Conservation (phyloP, 2,888 invertebrate genomes). For the Cremastobaeus sp. region DNA sequence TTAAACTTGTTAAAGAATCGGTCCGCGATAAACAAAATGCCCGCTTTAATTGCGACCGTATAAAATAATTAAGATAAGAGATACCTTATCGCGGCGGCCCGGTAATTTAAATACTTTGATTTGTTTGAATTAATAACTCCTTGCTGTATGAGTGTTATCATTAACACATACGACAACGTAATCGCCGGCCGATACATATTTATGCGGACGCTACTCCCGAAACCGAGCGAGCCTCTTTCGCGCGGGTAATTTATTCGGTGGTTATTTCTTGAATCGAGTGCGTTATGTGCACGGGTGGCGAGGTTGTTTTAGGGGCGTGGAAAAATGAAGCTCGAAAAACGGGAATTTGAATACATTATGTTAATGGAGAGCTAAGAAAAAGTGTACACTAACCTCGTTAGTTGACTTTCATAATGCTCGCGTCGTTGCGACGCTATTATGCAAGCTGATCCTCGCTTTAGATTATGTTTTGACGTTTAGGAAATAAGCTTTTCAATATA, state of each 20-base stretch:
- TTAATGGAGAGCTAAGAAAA: conserved; percentile 3
- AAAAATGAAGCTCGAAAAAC: conserved; percentile 15
- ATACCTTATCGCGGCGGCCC: conserved; percentile 33
- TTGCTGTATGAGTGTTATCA: conserved; percentile 50
- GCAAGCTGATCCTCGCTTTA: conserved; percentile 33
- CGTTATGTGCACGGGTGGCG: conserved; percentile 2
- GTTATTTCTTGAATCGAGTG: conserved; percentile 39
- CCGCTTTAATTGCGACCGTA: conserved; percentile 53
- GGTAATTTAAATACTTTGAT: conserved; percentile 54
- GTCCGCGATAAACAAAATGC: conserved; percentile 51
- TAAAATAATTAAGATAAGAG: conserved; percentile 61
- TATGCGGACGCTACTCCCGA: conserved; percentile 29
- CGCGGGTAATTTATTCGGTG: conserved; percentile 42
- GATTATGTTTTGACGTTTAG: conserved; percentile 55
- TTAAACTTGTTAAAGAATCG: conserved; percentile 51
- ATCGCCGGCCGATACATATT: conserved; percentile 47
- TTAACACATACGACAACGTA: conserved; percentile 49
- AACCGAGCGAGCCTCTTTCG: conserved; percentile 18
- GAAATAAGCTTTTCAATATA: conserved; percentile 59
- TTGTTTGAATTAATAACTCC: conserved; percentile 58
- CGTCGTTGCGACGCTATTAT: conserved; percentile 2
- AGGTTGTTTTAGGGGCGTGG: conserved; percentile 14
- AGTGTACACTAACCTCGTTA: conserved; percentile 10
- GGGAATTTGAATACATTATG: conserved; percentile 28
- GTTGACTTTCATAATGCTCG: conserved; percentile 21